Conservation (phyloP, 1,140 invertebrate genomes). For the Listronotus oregonensis region DNA sequence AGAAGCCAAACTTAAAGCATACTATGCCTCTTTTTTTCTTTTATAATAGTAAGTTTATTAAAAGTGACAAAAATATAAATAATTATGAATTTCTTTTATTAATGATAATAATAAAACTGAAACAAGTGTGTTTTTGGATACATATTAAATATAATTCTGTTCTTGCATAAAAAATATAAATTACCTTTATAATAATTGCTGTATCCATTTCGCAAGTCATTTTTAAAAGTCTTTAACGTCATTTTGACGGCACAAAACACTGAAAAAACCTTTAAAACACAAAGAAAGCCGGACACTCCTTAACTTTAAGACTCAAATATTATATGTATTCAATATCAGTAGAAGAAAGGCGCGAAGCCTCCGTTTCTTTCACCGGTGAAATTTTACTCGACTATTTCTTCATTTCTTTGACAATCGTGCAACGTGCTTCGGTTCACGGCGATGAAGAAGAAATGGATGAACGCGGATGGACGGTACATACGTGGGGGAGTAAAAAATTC, state of each 20-base stretch:
- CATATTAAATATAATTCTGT: no score
- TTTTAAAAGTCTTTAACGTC: slow-evolving; percentile 1
- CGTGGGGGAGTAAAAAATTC: background rate
- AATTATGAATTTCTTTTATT: no score
- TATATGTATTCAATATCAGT: background rate
- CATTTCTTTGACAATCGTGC: slow-evolving; percentile 8
- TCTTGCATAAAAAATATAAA: no score
- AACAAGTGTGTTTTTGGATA: no score
- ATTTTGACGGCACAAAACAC: slow-evolving; percentile 5
- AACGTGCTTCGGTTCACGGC: slow-evolving; percentile 4
- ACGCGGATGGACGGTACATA: background rate
- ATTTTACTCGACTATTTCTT: slow-evolving; percentile 26
- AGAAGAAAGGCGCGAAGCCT: slow-evolving; percentile 22
- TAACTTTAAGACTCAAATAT: background rate
- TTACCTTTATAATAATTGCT: no score
- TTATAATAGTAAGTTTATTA: no score
- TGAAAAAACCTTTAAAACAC: background rate
- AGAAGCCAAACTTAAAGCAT: no score
- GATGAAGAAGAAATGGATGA: slow-evolving; percentile 4
- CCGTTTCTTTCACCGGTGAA: slow-evolving; percentile 30
- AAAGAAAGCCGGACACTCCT: background rate
- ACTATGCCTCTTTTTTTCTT: no score
- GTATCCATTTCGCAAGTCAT: background rate
- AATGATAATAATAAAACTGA: no score
- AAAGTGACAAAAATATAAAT: no score